These are phyloP conservation scores for Hermaeophaga mercurialis DNA, from an alignment of 2,888 invertebrate genomes.

Conservation along the genomic window DNA sequence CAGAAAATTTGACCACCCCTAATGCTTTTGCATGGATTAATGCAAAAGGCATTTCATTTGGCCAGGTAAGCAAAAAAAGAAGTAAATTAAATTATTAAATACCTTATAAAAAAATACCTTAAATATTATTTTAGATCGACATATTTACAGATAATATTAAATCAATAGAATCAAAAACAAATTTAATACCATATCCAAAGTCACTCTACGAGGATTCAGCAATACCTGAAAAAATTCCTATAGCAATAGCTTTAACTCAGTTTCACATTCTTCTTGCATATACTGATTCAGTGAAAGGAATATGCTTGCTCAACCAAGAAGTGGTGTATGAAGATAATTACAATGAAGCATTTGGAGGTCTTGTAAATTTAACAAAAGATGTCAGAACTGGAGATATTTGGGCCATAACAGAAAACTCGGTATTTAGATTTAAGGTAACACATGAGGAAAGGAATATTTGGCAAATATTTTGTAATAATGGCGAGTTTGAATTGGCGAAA, in stretches of 20 bases:
- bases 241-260: conserved; percentile 83
- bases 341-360: conserved; percentile 77
- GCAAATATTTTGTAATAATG: conserved; percentile 85
- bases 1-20: conserved; percentile 70
- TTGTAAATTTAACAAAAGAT: conserved; percentile 83
- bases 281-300: conserved; percentile 79
- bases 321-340: conserved; percentile 85
- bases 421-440: conserved; percentile 84
- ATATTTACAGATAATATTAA: conserved; percentile 60
- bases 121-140: conserved; percentile 59
- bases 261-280: conserved; percentile 89
- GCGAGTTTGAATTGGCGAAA: conserved; percentile 86
- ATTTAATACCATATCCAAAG: conserved; percentile 55
- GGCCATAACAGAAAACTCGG: conserved; percentile 81
- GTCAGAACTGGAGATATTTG: conserved; percentile 78
- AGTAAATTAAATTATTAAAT: too few species aligned
- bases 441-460: conserved; percentile 87
- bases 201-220: conserved; percentile 52
- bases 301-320: conserved; percentile 85
- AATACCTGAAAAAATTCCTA: conserved; percentile 59
- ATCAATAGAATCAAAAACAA: conserved; percentile 59
- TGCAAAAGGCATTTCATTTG: conserved; percentile 80
- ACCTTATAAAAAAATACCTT: too few species aligned
- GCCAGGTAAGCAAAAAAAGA: conserved; percentile 66
- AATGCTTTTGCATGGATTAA: conserved; percentile 88